A percentile compares a stretch with the other conserved stretches of the same genome.
Evolutionary conservation across 2,888 invertebrate species (phyloP).

Genomic region (Cosmopolites sordidus): DNA sequence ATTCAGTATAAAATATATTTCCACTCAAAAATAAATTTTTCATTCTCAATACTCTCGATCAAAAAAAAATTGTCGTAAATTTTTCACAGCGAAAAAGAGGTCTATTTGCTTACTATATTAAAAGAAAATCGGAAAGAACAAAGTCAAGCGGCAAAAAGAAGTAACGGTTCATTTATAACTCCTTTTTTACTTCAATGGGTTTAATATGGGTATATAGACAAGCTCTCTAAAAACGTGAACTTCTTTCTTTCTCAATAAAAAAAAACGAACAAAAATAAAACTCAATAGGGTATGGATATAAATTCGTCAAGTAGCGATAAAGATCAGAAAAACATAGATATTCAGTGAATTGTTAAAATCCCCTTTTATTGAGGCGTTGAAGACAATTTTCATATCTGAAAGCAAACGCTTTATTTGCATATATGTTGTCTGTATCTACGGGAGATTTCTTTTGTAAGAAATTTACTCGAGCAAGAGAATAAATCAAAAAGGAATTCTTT

Average conservation of each 20-base stretch:
- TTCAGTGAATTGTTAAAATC: no score
- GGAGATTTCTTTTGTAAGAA: no score
- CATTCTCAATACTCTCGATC: no score
- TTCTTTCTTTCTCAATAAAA: slow-evolving; percentile 5
- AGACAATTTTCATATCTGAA: no score
- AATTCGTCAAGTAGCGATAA: neutral
- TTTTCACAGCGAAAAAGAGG: slow-evolving; percentile 6
- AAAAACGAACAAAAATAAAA: slow-evolving; percentile 9
- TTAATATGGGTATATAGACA: slow-evolving; percentile 14
- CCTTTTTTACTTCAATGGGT: slow-evolving; percentile 13
- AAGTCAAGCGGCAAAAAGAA: slow-evolving; percentile 10
- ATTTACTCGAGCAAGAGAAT: no score
- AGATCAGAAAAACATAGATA: no score
- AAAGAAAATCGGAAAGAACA: slow-evolving; percentile 14
- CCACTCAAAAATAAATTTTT: no score
- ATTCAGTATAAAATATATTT: no score
- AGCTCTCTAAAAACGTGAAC: neutral
- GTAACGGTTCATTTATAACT: slow-evolving; percentile 17
- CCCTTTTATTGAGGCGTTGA: no score
- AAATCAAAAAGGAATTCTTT: no score
- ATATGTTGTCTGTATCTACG: no score
- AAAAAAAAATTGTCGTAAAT: slow-evolving; percentile 8
- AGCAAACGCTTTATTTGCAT: no score
- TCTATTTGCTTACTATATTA: slow-evolving; percentile 13
- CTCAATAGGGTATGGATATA: slow-evolving; percentile 3